Evolutionary conservation across 2,888 invertebrate species (phyloP).

Genomic region (Vannuccia rotundouncinata): DNA sequence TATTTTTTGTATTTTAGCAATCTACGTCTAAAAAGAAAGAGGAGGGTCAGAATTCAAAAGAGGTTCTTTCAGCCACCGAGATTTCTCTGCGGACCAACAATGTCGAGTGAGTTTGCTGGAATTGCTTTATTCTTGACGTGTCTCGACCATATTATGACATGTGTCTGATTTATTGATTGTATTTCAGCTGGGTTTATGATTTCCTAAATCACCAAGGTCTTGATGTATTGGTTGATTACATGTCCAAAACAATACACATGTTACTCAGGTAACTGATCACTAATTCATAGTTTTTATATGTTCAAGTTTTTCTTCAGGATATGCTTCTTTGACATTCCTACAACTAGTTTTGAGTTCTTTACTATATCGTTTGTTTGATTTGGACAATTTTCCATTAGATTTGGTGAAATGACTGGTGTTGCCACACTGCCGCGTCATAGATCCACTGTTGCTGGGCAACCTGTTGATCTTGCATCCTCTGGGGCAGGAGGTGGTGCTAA

Average conservation of each 20-base stretch:
- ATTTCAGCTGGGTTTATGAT: constrained; percentile 37
- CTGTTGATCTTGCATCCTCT: not conserved
- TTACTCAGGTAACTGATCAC: not conserved
- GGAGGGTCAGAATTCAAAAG: constrained; percentile 31
- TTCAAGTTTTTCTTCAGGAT: not conserved
- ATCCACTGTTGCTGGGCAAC: not conserved
- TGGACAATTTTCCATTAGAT: no score
- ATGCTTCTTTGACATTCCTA: not conserved
- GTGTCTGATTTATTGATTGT: no score
- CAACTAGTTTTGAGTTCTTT: not conserved
- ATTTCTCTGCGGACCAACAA: constrained; percentile 38
- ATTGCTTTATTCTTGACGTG: not conserved
- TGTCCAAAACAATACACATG: constrained; percentile 24
- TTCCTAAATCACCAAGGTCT: constrained; percentile 31
- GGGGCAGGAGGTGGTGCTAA: not conserved
- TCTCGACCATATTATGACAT: not conserved
- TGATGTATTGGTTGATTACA: constrained; percentile 35
- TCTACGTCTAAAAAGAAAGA: constrained; percentile 29
- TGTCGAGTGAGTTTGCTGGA: constrained; percentile 32
- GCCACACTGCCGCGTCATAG: not conserved
- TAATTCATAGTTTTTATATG: not conserved
- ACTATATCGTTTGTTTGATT: no score
- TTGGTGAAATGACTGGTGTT: not conserved
- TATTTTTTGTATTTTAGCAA: no score
- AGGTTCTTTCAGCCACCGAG: constrained; percentile 35